Evolutionary conservation across 1,140 invertebrate species (phyloP).

Genomic region (Akabosia matsudoensis): DNA sequence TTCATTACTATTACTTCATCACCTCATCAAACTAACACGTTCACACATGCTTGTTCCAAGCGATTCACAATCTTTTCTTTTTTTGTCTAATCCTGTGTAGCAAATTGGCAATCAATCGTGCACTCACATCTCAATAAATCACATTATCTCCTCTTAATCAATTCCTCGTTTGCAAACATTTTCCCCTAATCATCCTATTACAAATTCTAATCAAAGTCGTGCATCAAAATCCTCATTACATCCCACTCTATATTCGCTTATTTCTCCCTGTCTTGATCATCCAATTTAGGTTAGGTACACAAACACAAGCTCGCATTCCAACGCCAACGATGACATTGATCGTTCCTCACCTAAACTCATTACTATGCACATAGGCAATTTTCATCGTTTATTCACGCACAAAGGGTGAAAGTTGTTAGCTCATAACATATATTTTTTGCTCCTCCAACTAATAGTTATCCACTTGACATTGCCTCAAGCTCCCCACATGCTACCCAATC

Average conservation of each 20-base stretch:
- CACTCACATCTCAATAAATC: not conserved
- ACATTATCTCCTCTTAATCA: no score
- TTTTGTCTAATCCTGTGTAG: no score
- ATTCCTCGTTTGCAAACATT: not conserved
- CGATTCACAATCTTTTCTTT: not conserved
- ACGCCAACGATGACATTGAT: not conserved
- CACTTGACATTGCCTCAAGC: slow-evolving; percentile 3
- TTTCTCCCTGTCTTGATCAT: not conserved
- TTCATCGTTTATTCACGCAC: not conserved
- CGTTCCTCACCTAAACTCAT: not conserved
- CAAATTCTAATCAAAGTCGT: not conserved
- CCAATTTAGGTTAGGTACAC: not conserved
- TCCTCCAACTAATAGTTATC: not conserved
- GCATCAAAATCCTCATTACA: not conserved
- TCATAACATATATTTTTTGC: not conserved
- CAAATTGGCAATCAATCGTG: not conserved
- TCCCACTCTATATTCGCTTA: not conserved
- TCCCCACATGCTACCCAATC: not conserved
- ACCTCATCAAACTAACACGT: not conserved
- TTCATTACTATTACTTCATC: not conserved
- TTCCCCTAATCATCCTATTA: not conserved
- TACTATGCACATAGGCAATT: not conserved
- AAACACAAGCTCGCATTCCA: not conserved
- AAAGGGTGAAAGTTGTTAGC: not conserved
- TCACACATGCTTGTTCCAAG: not conserved